phyloP scores from a whole-genome alignment of 2,797 vertebrate species.

The Manis crassicaudata region DNA sequence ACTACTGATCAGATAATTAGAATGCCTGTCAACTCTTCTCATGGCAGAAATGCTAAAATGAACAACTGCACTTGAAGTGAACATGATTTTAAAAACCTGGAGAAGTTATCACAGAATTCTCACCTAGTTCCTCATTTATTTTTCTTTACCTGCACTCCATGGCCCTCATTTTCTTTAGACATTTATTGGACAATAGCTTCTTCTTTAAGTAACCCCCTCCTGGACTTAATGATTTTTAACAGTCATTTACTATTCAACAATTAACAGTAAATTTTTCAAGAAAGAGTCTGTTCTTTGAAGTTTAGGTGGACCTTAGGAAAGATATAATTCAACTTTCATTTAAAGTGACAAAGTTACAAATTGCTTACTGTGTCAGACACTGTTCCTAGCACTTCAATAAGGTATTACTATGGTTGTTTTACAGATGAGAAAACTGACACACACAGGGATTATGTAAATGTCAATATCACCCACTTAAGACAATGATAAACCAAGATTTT shows the following conservation, averaged over 20 bases:
- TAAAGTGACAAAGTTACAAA: not conserved
- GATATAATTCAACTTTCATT: not conserved
- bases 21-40: conserved; percentile 64
- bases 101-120: conserved; percentile 75
- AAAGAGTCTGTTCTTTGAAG: not conserved
- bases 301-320: conserved; percentile 2
- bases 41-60: conserved; percentile 62
- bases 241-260: not conserved
- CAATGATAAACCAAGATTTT: not conserved
- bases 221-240: conserved; percentile 63
- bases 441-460: not conserved
- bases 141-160: conserved; percentile 60
- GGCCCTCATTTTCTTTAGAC: not conserved
- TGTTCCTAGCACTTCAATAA: not conserved
- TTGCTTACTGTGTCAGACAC: not conserved
- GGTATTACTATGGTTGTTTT: not conserved
- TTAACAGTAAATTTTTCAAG: conserved; percentile 49
- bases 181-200: conserved; percentile 57
- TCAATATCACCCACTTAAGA: not conserved
- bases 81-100: conserved; percentile 81
- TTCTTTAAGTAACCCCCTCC: conserved; percentile 28
- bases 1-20: conserved; percentile 66
- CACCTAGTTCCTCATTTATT: conserved; percentile 74
- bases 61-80: conserved; percentile 78
- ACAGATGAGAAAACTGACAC: not conserved